Percentiles rank a stretch among this genome's conserved stretches.
Conservation (phyloP, 1,140 invertebrate genomes). For the Dreissena polymorpha region DNA sequence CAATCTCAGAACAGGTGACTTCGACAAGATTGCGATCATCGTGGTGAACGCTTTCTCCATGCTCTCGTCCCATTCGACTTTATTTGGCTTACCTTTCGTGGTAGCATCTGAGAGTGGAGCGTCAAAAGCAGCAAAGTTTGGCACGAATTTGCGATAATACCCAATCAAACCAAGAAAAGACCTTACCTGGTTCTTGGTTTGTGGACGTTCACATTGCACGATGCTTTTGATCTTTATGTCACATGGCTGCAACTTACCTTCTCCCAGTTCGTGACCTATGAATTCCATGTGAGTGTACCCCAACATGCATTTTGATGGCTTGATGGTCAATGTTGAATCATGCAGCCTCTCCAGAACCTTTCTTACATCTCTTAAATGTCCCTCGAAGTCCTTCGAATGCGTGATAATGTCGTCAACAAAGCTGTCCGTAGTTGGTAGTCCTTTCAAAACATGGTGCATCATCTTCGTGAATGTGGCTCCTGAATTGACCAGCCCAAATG, state of each 20-base stretch:
- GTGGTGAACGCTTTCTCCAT: constrained; percentile 22
- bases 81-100: constrained; percentile 60
- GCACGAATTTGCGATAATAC: constrained; percentile 78
- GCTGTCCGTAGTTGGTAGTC: constrained; percentile 49
- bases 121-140: constrained; percentile 58
- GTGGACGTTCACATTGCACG: constrained; percentile 62
- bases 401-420: constrained; percentile 63
- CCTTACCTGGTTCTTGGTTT: constrained; percentile 73
- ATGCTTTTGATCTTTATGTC: constrained; percentile 75
- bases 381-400: constrained; percentile 32
- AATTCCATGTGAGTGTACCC: constrained; percentile 47
- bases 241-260: constrained; percentile 60
- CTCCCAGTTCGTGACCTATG: constrained; percentile 29
- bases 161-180: constrained; percentile 79
- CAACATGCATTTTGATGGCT: constrained; percentile 55
- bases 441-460: constrained; percentile 59
- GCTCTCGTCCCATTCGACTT: not conserved
- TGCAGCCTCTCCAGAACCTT: constrained; percentile 42
- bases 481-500: constrained; percentile 63
- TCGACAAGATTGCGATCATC: constrained; percentile 44
- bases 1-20: constrained; percentile 61
- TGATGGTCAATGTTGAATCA: constrained; percentile 38
- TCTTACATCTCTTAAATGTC: constrained; percentile 28
- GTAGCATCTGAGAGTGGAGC: constrained; percentile 67
- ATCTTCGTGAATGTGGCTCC: constrained; percentile 46